Evolutionary conservation across 92 coral and sea anemone species (phyloP).

Genomic region (Parazoanthus darwini): DNA sequence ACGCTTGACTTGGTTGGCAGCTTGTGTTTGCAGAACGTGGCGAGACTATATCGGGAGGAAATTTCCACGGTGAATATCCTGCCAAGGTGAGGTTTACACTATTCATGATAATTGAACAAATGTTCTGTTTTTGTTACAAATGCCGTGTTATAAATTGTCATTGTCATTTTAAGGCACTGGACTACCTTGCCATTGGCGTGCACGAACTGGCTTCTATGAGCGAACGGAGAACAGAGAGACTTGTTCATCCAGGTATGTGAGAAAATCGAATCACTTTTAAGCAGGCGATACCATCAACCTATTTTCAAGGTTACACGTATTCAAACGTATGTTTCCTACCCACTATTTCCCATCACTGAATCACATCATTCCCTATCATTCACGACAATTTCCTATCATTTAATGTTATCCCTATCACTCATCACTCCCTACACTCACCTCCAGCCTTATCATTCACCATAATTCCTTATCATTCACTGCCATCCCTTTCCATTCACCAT

Average conservation of each 20-base stretch:
- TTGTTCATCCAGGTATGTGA: constrained; percentile 84
- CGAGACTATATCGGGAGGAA: constrained; percentile 90
- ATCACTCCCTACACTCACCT: too few relatives aligned
- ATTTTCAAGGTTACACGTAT: too few relatives aligned
- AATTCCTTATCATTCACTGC: background rate
- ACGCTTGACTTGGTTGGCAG: constrained; percentile 43
- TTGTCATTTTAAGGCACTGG: constrained; percentile 65
- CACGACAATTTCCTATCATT: background rate
- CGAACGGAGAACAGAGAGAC: constrained; percentile 86
- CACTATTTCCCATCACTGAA: too few relatives aligned
- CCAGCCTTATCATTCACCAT: too few relatives aligned
- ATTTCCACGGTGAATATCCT: constrained; percentile 97
- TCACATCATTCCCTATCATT: too few relatives aligned
- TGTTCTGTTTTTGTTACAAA: background rate
- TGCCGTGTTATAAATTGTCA: background rate
- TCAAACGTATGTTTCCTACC: too few relatives aligned
- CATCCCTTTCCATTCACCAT: too few relatives aligned
- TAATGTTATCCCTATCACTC: background rate
- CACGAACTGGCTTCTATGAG: constrained; percentile 95
- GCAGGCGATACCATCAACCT: too few relatives aligned
- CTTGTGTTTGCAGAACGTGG: constrained; percentile 87
- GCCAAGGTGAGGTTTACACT: constrained; percentile 71
- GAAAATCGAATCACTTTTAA: background rate
- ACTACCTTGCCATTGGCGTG: constrained; percentile 92
- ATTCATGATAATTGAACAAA: background rate